phyloP scores from a whole-genome alignment of 2,888 invertebrate genomes.

The Piscicola geometra region DNA sequence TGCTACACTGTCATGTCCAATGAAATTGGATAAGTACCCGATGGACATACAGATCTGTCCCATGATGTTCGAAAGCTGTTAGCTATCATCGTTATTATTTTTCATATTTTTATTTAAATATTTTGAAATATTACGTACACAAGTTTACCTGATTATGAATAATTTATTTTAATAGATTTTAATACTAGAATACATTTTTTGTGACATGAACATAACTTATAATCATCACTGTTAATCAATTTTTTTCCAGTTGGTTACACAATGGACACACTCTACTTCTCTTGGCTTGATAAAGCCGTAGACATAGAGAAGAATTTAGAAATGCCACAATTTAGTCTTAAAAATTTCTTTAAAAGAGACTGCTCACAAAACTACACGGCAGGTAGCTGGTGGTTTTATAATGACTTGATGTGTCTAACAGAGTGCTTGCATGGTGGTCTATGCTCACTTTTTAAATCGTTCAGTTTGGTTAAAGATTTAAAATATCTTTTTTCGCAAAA shows the following conservation, averaged over 20 bases:
- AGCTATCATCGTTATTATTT: slow-evolving; percentile 40
- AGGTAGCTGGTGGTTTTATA: slow-evolving; percentile 31
- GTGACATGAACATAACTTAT: no score
- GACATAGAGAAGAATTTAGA: slow-evolving; percentile 42
- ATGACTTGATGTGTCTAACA: no score
- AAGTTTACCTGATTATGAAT: neutral
- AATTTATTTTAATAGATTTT: no score
- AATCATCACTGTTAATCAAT: no score
- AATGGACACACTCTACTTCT: slow-evolving; percentile 44
- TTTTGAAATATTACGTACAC: neutral
- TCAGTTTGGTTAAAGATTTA: no score
- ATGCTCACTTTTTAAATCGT: no score
- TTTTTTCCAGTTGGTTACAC: slow-evolving; percentile 43
- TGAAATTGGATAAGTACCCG: slow-evolving; percentile 50
- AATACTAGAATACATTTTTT: no score
- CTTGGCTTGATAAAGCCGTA: slow-evolving; percentile 42
- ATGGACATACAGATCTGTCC: slow-evolving; percentile 49
- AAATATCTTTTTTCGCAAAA: no score
- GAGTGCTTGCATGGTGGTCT: no score
- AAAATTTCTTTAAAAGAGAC: slow-evolving; percentile 26
- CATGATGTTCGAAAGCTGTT: slow-evolving; percentile 50
- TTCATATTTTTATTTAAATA: neutral
- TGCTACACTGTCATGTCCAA: slow-evolving; percentile 47
- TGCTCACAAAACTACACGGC: slow-evolving; percentile 39
- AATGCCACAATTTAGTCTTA: slow-evolving; percentile 43